Evolutionary conservation across 2,888 invertebrate genomes (phyloP).

Genomic region (Amorpha juglandis): DNA sequence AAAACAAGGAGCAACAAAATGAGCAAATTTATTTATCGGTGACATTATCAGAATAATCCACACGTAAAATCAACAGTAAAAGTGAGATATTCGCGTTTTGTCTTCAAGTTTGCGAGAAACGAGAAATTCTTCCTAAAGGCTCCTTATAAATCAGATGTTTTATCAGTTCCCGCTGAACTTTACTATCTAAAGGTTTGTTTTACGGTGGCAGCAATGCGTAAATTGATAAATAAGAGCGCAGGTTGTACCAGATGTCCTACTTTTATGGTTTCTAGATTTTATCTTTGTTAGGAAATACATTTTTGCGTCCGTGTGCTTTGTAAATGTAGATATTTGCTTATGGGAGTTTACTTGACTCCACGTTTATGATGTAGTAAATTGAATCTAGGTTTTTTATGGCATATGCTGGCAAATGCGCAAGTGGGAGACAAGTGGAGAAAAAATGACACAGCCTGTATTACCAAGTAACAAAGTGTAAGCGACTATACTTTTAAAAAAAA

Average conservation of each 20-base stretch:
- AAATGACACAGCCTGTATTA: too few relatives aligned
- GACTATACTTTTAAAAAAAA: too few relatives aligned
- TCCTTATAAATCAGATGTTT: constrained; percentile 67
- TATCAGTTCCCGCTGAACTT: constrained; percentile 66
- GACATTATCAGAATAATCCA: constrained; percentile 51
- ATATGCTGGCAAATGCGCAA: too few relatives aligned
- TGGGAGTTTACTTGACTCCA: too few relatives aligned
- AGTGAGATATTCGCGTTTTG: constrained; percentile 49
- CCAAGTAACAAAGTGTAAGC: too few relatives aligned
- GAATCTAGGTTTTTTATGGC: too few relatives aligned
- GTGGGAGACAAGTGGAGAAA: too few relatives aligned
- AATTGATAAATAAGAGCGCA: constrained; percentile 60
- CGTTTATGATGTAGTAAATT: too few relatives aligned
- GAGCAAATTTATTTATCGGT: constrained; percentile 40
- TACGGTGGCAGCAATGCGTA: constrained; percentile 56
- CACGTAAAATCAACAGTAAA: constrained; percentile 50
- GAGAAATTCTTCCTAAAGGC: constrained; percentile 52
- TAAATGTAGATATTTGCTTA: too few relatives aligned
- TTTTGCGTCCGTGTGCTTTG: background rate
- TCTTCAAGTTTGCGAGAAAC: constrained; percentile 49
- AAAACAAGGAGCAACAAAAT: constrained; percentile 37
- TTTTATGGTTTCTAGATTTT: constrained; percentile 2
- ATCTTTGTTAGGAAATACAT: background rate
- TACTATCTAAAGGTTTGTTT: constrained; percentile 64
- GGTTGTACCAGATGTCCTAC: constrained; percentile 10